A percentile compares a stretch with the other conserved stretches of the same genome.
Evolutionary conservation across 2,888 invertebrate genomes (phyloP).

Genomic region (Agrochola lota): DNA sequence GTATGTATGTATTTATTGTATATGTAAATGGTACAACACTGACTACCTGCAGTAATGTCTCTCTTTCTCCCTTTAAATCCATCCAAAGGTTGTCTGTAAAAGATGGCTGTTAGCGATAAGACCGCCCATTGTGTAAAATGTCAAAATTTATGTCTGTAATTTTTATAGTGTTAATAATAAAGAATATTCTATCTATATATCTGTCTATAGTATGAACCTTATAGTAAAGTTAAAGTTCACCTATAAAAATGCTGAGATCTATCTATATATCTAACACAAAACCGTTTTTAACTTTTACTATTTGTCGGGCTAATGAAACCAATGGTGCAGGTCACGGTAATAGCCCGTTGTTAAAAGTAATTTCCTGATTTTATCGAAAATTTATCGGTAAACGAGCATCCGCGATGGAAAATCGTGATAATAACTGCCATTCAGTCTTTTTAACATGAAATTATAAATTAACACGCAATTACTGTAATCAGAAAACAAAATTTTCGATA

Average conservation of each 20-base stretch:
- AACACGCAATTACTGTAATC: slow-evolving; percentile 39
- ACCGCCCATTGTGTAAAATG: too few species aligned
- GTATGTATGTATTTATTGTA: too few species aligned
- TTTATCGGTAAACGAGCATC: slow-evolving; percentile 46
- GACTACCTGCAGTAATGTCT: too few species aligned
- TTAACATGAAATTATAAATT: slow-evolving; percentile 35
- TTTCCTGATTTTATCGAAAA: slow-evolving; percentile 55
- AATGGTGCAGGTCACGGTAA: slow-evolving; percentile 55
- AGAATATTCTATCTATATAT: too few species aligned
- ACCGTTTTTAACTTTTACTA: slow-evolving; percentile 40
- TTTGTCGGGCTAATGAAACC: slow-evolving; percentile 46
- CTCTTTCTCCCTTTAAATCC: too few species aligned
- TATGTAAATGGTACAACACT: too few species aligned
- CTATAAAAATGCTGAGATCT: not conserved
- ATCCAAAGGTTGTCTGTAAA: too few species aligned
- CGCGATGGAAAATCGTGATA: slow-evolving; percentile 48
- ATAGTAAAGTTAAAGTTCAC: not conserved
- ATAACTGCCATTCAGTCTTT: slow-evolving; percentile 23
- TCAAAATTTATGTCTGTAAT: too few species aligned
- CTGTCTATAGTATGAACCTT: too few species aligned
- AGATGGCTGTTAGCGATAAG: too few species aligned
- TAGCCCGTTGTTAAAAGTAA: slow-evolving; percentile 56
- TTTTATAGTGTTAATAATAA: too few species aligned
- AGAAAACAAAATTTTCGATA: not conserved
- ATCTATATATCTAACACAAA: slow-evolving; percentile 13